Conservation (phyloP, 2,888 invertebrate species). For the Alsophila aescularia region DNA sequence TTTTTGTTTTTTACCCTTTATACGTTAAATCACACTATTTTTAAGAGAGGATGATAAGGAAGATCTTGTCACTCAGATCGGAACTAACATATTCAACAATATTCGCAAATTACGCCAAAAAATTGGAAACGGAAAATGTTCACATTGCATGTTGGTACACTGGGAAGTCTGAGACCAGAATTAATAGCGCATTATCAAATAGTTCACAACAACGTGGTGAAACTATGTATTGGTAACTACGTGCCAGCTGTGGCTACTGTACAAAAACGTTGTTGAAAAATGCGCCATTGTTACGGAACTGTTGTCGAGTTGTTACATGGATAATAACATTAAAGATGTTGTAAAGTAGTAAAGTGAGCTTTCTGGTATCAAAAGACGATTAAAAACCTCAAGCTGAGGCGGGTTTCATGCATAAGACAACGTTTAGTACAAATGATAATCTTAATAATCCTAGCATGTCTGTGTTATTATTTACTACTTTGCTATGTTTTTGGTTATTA, state of each 20-base stretch:
- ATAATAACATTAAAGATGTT: neutral
- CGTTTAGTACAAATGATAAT: no score
- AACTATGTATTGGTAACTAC: neutral
- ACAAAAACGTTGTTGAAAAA: neutral
- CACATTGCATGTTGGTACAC: neutral
- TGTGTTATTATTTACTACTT: no score
- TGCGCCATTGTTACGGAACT: conserved; percentile 28
- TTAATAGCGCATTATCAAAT: conserved; percentile 32
- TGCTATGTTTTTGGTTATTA: no score
- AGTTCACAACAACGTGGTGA: conserved; percentile 25
- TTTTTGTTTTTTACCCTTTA: no score
- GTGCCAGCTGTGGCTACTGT: neutral
- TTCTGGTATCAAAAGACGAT: neutral
- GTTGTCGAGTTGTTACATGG: conserved; percentile 10
- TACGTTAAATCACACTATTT: no score
- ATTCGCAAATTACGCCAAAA: neutral
- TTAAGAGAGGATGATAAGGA: no score
- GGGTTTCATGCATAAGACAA: no score
- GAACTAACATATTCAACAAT: no score
- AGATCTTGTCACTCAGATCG: no score
- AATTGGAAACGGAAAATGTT: neutral
- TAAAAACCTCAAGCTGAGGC: no score
- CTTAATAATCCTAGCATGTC: no score
- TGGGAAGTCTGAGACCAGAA: conserved; percentile 32
- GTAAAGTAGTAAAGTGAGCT: neutral